A percentile compares a stretch with the other conserved stretches of the same genome.
Conservation (phyloP, 2,797 vertebrate species). For the Pithecia hirsuta region DNA sequence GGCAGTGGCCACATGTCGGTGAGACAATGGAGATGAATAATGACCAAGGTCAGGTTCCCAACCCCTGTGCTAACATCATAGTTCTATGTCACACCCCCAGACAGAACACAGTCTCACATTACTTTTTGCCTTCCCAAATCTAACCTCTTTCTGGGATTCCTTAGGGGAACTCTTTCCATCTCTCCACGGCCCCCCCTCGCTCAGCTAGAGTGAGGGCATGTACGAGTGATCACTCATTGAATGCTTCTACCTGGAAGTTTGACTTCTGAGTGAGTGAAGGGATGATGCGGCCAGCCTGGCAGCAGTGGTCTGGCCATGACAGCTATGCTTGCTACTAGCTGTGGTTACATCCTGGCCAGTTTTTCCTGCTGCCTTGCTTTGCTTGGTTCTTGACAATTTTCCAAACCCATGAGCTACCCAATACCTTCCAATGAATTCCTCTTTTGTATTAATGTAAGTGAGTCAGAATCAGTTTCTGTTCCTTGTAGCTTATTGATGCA, state of each 20-base stretch:
- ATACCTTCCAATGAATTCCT: background rate
- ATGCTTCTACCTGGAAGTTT: background rate
- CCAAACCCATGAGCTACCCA: background rate
- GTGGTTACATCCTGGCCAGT: background rate
- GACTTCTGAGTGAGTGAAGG: background rate
- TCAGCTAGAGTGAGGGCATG: background rate
- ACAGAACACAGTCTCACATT: background rate
- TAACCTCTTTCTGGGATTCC: background rate
- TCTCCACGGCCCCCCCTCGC: accelerated
- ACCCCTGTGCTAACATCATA: background rate
- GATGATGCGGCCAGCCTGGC: background rate
- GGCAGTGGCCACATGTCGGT: background rate
- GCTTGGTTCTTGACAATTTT: background rate
- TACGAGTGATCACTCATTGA: background rate
- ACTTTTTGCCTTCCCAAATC: background rate
- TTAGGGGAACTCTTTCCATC: background rate
- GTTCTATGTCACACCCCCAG: background rate
- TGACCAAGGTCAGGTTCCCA: background rate
- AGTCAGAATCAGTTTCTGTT: slow-evolving; percentile 8
- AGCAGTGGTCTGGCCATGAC: background rate
- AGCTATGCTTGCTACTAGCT: background rate
- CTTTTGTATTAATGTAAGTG: background rate
- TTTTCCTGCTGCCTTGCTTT: background rate
- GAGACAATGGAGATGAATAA: background rate
- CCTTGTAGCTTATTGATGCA: background rate